These are phyloP conservation scores for Tachina lurida DNA, from an alignment of 2,888 invertebrate genomes.

Conservation along the genomic window DNA sequence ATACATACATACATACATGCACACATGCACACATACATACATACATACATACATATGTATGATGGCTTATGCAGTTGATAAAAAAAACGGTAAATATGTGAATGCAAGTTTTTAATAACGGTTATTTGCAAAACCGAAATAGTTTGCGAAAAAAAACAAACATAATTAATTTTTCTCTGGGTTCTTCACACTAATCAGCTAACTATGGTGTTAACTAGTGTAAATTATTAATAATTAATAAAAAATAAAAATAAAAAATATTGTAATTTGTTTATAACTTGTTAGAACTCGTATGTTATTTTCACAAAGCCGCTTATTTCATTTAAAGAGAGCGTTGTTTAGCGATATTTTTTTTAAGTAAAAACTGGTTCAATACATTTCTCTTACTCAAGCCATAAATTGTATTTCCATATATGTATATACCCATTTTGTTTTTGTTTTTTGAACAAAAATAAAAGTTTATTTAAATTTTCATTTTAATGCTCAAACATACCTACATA, in stretches of 20 bases:
- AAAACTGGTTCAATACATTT: slow-evolving; percentile 33
- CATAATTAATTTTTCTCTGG: neutral
- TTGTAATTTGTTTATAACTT: slow-evolving; percentile 23
- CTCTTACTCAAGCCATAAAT: slow-evolving; percentile 11
- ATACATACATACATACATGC: neutral
- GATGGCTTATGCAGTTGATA: neutral
- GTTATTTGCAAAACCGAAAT: neutral
- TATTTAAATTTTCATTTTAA: slow-evolving; percentile 15
- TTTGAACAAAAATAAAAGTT: slow-evolving; percentile 26
- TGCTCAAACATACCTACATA: neutral
- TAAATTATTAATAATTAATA: slow-evolving; percentile 34
- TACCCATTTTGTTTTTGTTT: neutral
- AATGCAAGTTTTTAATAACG: neutral
- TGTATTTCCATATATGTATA: neutral
- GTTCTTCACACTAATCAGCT: slow-evolving; percentile 9
- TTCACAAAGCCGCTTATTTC: neutral
- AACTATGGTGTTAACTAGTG: slow-evolving; percentile 14
- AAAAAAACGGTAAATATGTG: slow-evolving; percentile 7
- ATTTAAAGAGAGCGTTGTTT: neutral
- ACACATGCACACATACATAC: neutral
- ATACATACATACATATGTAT: too few species aligned
- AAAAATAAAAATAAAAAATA: slow-evolving; percentile 19
- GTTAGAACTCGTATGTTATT: slow-evolving; percentile 17
- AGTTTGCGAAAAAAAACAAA: neutral
- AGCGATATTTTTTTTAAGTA: neutral